These are phyloP conservation scores for Xestia sexstrigata DNA, from an alignment of 2,888 invertebrate species.

Conservation along the genomic window DNA sequence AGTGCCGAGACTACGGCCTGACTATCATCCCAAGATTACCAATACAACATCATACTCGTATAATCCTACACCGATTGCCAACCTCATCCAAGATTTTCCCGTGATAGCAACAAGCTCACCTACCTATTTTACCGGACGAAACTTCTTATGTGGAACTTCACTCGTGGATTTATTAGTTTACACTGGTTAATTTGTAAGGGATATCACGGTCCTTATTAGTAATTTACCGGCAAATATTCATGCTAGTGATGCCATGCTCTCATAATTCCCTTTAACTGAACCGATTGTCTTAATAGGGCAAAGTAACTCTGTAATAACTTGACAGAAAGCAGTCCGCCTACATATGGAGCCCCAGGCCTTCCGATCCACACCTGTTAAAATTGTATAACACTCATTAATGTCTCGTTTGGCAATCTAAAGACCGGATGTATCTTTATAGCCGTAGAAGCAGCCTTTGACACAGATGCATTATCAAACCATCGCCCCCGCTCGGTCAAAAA, in stretches of 20 bases:
- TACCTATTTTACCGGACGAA: not conserved
- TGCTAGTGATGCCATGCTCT: not conserved
- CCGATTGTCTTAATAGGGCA: slow-evolving; percentile 23
- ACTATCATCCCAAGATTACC: not conserved
- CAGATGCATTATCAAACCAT: slow-evolving; percentile 79
- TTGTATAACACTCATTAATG: slow-evolving; percentile 72
- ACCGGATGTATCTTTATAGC: slow-evolving; percentile 78
- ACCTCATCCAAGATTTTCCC: not conserved
- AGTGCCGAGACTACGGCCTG: not conserved
- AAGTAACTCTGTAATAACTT: slow-evolving; percentile 26
- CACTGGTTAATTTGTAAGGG: too few relatives aligned
- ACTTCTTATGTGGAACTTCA: not conserved
- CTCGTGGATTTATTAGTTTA: not conserved
- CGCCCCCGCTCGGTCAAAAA: slow-evolving; percentile 82
- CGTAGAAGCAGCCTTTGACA: slow-evolving; percentile 80
- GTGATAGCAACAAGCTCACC: not conserved
- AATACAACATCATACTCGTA: not conserved
- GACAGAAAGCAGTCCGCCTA: slow-evolving; percentile 52
- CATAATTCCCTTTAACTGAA: not conserved
- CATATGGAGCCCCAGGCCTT: slow-evolving; percentile 47
- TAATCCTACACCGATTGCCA: not conserved
- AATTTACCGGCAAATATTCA: not conserved
- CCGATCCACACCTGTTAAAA: slow-evolving; percentile 67
- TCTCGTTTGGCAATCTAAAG: slow-evolving; percentile 74
- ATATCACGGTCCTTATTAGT: too few relatives aligned